Evolutionary conservation across 2,113 vertebrate genomes (phyloP).

Genomic region (Colossoma macropomum): DNA sequence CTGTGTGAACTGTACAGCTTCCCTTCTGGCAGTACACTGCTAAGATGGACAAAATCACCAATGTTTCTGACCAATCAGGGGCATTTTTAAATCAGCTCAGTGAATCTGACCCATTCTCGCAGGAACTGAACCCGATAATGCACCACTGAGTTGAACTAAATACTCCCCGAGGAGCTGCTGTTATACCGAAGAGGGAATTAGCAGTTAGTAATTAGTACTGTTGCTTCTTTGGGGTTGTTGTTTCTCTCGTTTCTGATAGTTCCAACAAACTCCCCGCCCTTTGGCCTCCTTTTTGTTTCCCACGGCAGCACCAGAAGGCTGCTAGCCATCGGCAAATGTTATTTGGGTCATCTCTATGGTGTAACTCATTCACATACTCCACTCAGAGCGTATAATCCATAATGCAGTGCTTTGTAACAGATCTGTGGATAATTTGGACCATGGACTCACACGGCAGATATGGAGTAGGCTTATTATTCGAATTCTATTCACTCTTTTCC

Average conservation of each 20-base stretch:
- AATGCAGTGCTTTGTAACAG: not conserved
- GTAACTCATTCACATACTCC: not conserved
- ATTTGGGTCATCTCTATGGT: not conserved
- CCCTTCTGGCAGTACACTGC: not conserved
- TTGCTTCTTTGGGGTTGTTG: not conserved
- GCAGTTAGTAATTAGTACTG: not conserved
- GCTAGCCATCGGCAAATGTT: not conserved
- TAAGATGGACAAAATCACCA: not conserved
- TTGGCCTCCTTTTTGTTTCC: conserved; percentile 2
- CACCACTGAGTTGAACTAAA: not conserved
- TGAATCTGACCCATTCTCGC: not conserved
- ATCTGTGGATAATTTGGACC: not conserved
- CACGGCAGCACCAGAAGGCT: not conserved
- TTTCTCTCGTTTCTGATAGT: not conserved
- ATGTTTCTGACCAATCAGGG: not conserved
- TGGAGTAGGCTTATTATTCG: not conserved
- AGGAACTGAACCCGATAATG: not conserved
- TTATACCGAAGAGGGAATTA: not conserved
- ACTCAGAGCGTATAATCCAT: not conserved
- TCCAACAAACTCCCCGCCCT: not conserved
- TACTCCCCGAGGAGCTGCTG: not conserved
- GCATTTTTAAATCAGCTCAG: not conserved
- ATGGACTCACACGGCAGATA: not conserved
- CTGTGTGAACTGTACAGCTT: not conserved
- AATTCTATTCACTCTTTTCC: not conserved